A percentile compares a stretch with the other conserved stretches of the same genome.
These are phyloP conservation scores for Platycercus adscitus DNA, from an alignment of 2,113 vertebrate species.

Conservation along the genomic window DNA sequence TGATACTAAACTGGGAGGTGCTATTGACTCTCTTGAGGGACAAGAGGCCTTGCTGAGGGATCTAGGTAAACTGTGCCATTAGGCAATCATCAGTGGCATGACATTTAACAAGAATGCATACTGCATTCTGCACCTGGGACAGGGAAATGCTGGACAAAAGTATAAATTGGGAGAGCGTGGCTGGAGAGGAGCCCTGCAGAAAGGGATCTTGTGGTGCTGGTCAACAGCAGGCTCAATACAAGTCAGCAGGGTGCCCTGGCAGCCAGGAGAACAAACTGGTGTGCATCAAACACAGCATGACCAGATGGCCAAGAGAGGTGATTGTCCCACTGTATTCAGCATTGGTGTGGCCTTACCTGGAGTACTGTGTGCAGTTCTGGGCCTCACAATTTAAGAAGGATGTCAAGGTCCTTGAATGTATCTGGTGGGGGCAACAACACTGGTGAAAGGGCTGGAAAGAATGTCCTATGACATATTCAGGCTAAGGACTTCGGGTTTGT, in stretches of 20 bases:
- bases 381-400: not conserved
- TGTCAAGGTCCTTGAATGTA: not conserved
- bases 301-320: not conserved
- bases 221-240: rapidly evolving
- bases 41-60: not conserved
- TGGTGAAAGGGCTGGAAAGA: not conserved
- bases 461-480: not conserved
- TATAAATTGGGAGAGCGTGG: not conserved
- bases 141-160: not conserved
- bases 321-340: rapidly evolving
- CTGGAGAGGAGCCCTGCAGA: not conserved
- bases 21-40: not conserved
- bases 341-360: not conserved
- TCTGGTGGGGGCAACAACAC: not conserved
- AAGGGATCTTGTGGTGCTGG: not conserved
- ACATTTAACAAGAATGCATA: not conserved
- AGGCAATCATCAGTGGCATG: not conserved
- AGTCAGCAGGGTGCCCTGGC: not conserved
- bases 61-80: not conserved
- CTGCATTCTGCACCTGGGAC: not conserved
- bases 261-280: not conserved
- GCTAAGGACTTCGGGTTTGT: not conserved
- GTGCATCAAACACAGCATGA: not conserved
- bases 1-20: not conserved
- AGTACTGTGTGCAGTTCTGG: not conserved